A percentile compares a stretch with the other conserved stretches of the same genome.
Conservation (phyloP, 2,888 invertebrate genomes). For the Archaeoteleia sp. region DNA sequence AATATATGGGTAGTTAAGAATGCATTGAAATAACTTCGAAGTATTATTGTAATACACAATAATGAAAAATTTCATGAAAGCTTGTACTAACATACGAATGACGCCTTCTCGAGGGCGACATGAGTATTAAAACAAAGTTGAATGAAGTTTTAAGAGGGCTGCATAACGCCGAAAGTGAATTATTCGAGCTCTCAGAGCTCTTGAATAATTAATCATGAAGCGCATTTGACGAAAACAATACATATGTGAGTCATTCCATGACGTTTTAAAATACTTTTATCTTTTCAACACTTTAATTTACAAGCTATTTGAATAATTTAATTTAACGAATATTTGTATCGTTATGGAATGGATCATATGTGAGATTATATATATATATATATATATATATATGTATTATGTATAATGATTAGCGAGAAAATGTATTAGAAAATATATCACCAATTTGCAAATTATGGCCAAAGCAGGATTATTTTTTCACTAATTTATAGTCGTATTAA, state of each 20-base stretch:
- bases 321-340: slow-evolving; percentile 33
- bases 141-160: slow-evolving; percentile 29
- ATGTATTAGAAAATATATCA: slow-evolving; percentile 28
- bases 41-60: slow-evolving; percentile 35
- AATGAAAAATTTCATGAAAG: slow-evolving; percentile 36
- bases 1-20: slow-evolving; percentile 12
- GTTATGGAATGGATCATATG: slow-evolving; percentile 23
- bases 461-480: slow-evolving; percentile 75
- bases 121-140: slow-evolving; percentile 19
- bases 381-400: slow-evolving; percentile 17
- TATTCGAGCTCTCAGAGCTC: slow-evolving; percentile 16
- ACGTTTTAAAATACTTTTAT: slow-evolving; percentile 30
- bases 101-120: slow-evolving; percentile 3
- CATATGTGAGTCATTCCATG: slow-evolving; percentile 27
- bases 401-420: slow-evolving; percentile 14
- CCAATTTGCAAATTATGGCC: slow-evolving; percentile 59
- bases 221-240: slow-evolving; percentile 1
- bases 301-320: slow-evolving; percentile 17
- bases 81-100: slow-evolving; percentile 42
- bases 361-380: slow-evolving; percentile 14
- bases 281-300: slow-evolving; percentile 14
- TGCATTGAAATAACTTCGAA: slow-evolving; percentile 21
- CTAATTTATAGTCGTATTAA: slow-evolving; percentile 65
- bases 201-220: slow-evolving; percentile 13
- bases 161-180: slow-evolving; percentile 41